phyloP scores from a whole-genome alignment of 2,888 invertebrate species.

The Athripsodes cinereus region DNA sequence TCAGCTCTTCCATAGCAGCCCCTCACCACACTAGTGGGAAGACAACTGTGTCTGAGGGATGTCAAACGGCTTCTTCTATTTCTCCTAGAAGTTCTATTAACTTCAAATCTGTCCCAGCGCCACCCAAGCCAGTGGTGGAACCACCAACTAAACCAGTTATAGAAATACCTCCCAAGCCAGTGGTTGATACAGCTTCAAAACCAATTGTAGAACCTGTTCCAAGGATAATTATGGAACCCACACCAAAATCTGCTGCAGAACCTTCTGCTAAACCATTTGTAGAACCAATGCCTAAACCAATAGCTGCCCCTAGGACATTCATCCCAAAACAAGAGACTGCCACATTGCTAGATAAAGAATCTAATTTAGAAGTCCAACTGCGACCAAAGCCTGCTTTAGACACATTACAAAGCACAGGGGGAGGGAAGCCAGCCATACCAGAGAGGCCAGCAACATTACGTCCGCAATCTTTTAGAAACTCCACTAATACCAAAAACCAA shows the following conservation, averaged over 20 bases:
- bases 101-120: constrained; percentile 31
- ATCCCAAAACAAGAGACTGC: constrained; percentile 30
- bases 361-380: constrained; percentile 45
- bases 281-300: constrained; percentile 39
- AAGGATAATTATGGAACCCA: constrained; percentile 34
- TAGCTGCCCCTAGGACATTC: constrained; percentile 45
- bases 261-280: constrained; percentile 31
- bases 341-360: constrained; percentile 32
- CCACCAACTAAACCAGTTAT: constrained; percentile 27
- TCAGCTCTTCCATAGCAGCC: constrained; percentile 30
- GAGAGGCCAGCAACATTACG: constrained; percentile 69
- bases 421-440: constrained; percentile 72
- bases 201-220: constrained; percentile 48
- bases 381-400: constrained; percentile 37
- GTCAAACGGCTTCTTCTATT: constrained; percentile 39
- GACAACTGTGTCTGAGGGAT: constrained; percentile 40
- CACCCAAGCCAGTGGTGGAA: constrained; percentile 30
- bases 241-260: constrained; percentile 16
- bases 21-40: constrained; percentile 31
- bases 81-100: constrained; percentile 28
- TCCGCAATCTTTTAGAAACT: constrained; percentile 50
- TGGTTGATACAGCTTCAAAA: constrained; percentile 29
- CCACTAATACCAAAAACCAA: constrained; percentile 34
- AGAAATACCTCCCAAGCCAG: constrained; percentile 40
- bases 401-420: constrained; percentile 35